Conservation (phyloP, 2,113 vertebrate species). For the Neopipo cinnamomea region DNA sequence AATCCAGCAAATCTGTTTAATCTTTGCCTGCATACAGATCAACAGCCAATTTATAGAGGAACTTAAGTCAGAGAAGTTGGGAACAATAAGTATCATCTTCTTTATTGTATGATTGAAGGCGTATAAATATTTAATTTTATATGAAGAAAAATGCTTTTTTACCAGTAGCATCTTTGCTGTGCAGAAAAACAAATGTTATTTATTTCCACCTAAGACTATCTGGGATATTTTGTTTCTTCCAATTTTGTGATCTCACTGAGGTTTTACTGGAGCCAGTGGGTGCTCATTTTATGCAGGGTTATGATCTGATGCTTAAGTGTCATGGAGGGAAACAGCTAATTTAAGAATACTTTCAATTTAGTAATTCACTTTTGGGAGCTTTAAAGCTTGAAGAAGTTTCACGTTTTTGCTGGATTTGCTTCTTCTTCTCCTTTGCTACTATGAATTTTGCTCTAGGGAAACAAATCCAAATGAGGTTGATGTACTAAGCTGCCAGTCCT, state of each 20-base stretch:
- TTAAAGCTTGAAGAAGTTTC: neutral
- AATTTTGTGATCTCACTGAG: neutral
- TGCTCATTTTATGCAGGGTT: neutral
- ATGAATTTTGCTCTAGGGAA: neutral
- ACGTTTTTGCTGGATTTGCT: neutral
- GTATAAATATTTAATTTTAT: neutral
- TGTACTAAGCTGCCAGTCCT: neutral
- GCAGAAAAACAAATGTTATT: neutral
- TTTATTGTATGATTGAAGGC: neutral
- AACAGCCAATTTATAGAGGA: neutral
- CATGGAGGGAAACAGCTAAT: neutral
- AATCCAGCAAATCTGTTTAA: slow-evolving; percentile 1
- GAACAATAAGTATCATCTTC: neutral
- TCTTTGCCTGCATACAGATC: neutral
- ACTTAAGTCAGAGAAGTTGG: neutral
- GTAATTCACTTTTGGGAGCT: neutral
- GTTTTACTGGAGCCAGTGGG: neutral
- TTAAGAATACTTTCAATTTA: neutral
- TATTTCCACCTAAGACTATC: neutral
- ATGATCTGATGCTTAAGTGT: neutral
- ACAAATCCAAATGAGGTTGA: neutral
- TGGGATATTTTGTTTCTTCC: neutral
- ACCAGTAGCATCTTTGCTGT: neutral
- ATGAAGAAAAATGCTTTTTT: neutral
- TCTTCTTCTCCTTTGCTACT: neutral